phyloP scores from a whole-genome alignment of 2,113 vertebrate species.

The Pollimyrus isidori region DNA sequence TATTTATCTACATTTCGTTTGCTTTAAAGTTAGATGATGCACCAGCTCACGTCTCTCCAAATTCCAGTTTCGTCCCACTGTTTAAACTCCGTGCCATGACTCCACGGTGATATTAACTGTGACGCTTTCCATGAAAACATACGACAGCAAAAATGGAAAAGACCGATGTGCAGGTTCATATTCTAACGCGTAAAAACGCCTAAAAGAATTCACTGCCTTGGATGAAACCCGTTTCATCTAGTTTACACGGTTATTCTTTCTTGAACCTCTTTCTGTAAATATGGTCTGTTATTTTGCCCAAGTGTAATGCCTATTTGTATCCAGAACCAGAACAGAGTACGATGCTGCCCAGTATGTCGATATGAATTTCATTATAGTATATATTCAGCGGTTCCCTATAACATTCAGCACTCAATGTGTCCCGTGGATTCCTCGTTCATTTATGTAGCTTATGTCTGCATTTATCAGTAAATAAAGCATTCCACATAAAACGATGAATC shows the following conservation, averaged over 20 bases:
- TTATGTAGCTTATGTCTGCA: neutral
- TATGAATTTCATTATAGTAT: neutral
- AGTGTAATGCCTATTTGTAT: neutral
- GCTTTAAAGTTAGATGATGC: neutral
- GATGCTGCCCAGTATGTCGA: neutral
- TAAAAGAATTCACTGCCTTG: neutral
- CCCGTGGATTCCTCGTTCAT: neutral
- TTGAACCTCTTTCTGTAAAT: neutral
- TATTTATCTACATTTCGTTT: constrained; percentile 11
- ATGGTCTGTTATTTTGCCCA: neutral
- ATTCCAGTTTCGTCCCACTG: neutral
- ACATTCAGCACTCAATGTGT: neutral
- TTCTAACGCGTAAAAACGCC: neutral
- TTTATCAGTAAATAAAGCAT: neutral
- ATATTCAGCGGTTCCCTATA: neutral
- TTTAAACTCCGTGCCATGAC: neutral
- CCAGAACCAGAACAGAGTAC: neutral
- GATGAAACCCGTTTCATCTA: neutral
- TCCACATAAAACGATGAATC: neutral
- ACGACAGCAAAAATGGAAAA: neutral
- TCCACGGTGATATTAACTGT: neutral
- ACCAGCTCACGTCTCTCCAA: neutral
- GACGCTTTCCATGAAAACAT: neutral
- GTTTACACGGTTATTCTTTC: neutral
- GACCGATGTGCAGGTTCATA: neutral